phyloP scores from a whole-genome alignment of 2,113 vertebrate species.

The Holacanthus passer region DNA sequence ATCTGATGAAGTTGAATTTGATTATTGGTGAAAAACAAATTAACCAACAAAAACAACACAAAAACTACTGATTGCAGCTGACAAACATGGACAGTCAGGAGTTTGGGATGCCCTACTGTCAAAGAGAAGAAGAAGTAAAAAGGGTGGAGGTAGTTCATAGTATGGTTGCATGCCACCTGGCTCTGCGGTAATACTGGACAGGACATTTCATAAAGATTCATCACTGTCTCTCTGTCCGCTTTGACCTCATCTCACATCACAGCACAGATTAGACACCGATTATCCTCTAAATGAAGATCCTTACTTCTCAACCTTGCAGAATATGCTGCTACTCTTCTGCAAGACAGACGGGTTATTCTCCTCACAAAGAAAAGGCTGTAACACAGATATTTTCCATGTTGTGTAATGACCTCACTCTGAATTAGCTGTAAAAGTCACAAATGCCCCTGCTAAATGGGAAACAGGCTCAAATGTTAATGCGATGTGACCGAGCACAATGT shows the following conservation, averaged over 20 bases:
- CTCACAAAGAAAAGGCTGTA: constrained; percentile 27
- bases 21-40: constrained; percentile 9
- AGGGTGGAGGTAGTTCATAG: constrained; percentile 44
- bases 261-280: constrained; percentile 81
- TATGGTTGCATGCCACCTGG: constrained; percentile 61
- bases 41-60: constrained; percentile 20
- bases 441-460: constrained; percentile 11
- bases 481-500: constrained; percentile 42
- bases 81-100: constrained; percentile 6
- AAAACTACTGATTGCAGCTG: constrained; percentile 16
- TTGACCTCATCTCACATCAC: constrained; percentile 83
- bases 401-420: constrained; percentile 20
- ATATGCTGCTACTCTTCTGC: constrained; percentile 59
- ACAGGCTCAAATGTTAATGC: constrained; percentile 19
- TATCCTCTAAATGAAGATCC: constrained; percentile 82
- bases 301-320: constrained; percentile 80
- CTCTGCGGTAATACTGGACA: constrained; percentile 71
- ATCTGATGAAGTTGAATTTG: constrained; percentile 33
- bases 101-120: constrained; percentile 4
- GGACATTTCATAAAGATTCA: constrained; percentile 81
- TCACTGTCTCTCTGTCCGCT: constrained; percentile 82
- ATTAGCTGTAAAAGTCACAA: constrained; percentile 27
- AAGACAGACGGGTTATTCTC: constrained; percentile 55
- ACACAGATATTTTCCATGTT: constrained; percentile 28
- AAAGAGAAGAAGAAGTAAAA: constrained; percentile 12